These are phyloP conservation scores for Chaunax sp. DNA, from an alignment of 2,797 vertebrate species.

Conservation along the genomic window DNA sequence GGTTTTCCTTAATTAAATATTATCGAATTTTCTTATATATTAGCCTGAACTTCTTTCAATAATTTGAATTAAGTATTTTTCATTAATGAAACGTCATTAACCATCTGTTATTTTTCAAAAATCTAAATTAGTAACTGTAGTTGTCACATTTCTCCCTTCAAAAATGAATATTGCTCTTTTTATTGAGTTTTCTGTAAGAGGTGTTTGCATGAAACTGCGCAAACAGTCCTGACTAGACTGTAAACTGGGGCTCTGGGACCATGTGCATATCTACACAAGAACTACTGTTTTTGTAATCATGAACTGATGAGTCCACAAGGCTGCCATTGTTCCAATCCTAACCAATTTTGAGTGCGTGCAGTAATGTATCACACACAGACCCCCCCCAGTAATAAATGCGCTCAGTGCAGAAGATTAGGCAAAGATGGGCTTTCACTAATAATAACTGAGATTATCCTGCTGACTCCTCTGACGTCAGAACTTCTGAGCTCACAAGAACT, in stretches of 20 bases:
- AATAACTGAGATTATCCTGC: conserved; percentile 57
- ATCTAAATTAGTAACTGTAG: too few relatives aligned
- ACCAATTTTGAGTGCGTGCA: neutral
- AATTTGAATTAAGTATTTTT: neutral
- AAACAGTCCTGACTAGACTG: neutral
- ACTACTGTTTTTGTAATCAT: conserved; percentile 1
- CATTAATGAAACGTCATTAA: neutral
- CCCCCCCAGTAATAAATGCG: conserved; percentile 27
- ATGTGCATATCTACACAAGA: neutral
- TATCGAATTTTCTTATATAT: neutral
- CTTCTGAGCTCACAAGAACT: conserved; percentile 44
- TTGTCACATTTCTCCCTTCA: neutral
- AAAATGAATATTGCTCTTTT: neutral
- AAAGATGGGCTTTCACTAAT: conserved; percentile 47
- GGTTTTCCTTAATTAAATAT: neutral
- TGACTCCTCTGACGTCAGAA: conserved; percentile 45
- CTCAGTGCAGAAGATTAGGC: conserved; percentile 36
- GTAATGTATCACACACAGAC: neutral
- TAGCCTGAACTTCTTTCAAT: neutral
- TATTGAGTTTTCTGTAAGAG: neutral
- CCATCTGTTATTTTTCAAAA: neutral
- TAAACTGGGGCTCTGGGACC: neutral
- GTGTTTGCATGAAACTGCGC: too few relatives aligned
- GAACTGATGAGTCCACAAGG: neutral
- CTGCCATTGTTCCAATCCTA: conserved; percentile 1